Evolutionary conservation across 2,797 vertebrate genomes (phyloP), one percentile per base, ranked within the genome.

Genomic region (Selene dorsalis): DNA sequence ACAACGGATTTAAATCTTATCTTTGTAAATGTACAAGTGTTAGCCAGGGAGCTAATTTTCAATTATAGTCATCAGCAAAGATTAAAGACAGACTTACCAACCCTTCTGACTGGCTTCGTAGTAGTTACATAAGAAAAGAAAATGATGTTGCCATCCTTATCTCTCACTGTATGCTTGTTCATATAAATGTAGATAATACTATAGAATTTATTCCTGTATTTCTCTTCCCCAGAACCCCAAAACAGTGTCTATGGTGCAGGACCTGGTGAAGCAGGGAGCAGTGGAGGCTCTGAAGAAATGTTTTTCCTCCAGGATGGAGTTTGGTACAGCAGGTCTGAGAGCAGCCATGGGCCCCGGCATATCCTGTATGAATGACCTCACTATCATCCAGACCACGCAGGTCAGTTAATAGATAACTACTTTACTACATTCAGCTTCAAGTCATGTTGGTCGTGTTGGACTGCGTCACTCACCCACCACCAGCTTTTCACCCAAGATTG

Each of bases 311-410:
- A 94, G 97, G 56, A 98, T 99, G 97, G 95, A 96, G 91, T 99
- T 99, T 85, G 98, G 98, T 32, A 99, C 98, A 0, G 98, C 98
- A 0, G 98, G 98, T 12, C 95, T 99, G 30, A 94, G 98, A 75
- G 96, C 97, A 4, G 92, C 96, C 26, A 99, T 99, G 98, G 98
- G 98, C 18, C 92, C 96, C 0, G 98, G 98, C 20, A 91, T 94
- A 55, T 95, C 98, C 66, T 94, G 85, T 50, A 98, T 99, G 97
- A 99, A 99, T 48, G 97, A 98, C 87, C 93, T 99, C 70, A 99
- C 98, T 62, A 95, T 99, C 88, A 98, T 99, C 84, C 98, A 99
- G 93, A 99, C 98, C 60, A 98, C 98, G 14, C 98, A 99, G 96
- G 98, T 98, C 79, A 30, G 78, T 85, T 64, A 70, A 75, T 64